Conservation (phyloP, 2,797 vertebrate genomes). For the Fistularia commersonii region DNA sequence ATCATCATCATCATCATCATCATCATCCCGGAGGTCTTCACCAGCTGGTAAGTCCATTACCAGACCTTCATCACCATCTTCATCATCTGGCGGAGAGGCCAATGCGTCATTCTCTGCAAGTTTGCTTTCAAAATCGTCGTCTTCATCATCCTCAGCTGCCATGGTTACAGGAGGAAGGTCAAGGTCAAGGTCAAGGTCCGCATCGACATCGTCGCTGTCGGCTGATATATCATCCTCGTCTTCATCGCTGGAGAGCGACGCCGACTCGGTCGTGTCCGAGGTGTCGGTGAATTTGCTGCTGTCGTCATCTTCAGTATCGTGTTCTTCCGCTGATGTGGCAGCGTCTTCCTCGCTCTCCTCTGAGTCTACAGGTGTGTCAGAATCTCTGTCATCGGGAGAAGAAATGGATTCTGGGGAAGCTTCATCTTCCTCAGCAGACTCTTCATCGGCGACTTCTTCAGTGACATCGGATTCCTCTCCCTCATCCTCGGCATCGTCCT, state of each 20-base stretch:
- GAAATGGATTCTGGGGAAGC: constrained; percentile 42
- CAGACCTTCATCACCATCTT: constrained; percentile 9
- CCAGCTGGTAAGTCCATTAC: neutral
- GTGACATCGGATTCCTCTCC: neutral
- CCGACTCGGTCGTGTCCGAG: constrained; percentile 35
- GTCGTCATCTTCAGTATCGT: constrained; percentile 29
- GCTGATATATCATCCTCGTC: constrained; percentile 1
- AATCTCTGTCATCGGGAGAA: constrained; percentile 48
- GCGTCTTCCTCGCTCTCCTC: constrained; percentile 21
- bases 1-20: constrained; percentile 25
- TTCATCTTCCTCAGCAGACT: constrained; percentile 21
- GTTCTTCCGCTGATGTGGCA: neutral
- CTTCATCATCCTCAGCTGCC: constrained; percentile 40
- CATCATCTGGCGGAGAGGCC: neutral
- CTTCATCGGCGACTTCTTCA: constrained; percentile 12
- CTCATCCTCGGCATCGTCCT: constrained; percentile 10
- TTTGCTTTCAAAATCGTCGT: constrained; percentile 20
- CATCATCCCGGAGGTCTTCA: constrained; percentile 7
- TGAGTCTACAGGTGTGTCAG: constrained; percentile 14
- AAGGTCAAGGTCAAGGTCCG: constrained; percentile 40
- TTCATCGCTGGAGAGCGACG: constrained; percentile 42
- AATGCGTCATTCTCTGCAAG: constrained; percentile 8
- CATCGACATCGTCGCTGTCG: constrained; percentile 32
- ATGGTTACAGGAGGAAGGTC: constrained; percentile 29
- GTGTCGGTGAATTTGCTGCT: constrained; percentile 30